Evolutionary conservation across 2,797 vertebrate species (phyloP).

Genomic region (Phalloptychus januarius): DNA sequence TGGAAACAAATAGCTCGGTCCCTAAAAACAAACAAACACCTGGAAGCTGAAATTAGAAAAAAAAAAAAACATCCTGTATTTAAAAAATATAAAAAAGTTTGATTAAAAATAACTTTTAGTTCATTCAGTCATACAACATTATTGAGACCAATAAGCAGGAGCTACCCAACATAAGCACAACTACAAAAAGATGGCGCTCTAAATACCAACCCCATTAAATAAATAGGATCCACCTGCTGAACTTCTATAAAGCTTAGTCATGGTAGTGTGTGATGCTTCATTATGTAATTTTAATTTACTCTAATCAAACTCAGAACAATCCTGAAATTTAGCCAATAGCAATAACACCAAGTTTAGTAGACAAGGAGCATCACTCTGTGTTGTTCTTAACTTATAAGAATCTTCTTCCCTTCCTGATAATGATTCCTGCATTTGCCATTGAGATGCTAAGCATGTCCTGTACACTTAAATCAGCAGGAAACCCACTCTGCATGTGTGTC

Average conservation of each 20-base stretch:
- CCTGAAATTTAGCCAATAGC: conserved; percentile 63
- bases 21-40: not conserved
- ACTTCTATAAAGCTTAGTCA: conserved; percentile 50
- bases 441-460: conserved; percentile 67
- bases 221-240: conserved; percentile 53
- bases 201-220: conserved; percentile 19
- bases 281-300: conserved; percentile 68
- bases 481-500: conserved; percentile 4
- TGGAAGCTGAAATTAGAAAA: not conserved
- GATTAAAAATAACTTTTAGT: not conserved
- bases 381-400: conserved; percentile 64
- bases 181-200: not conserved
- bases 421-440: conserved; percentile 75
- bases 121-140: not conserved
- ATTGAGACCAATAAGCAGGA: not conserved
- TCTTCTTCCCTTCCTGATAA: conserved; percentile 65
- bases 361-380: conserved; percentile 59
- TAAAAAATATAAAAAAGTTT: not conserved
- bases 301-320: conserved; percentile 64
- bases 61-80: not conserved
- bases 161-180: conserved; percentile 24
- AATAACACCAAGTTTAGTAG: conserved; percentile 59
- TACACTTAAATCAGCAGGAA: conserved; percentile 56
- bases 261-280: conserved; percentile 37
- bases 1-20: not conserved